Evolutionary conservation across 2,113 vertebrate genomes (phyloP).

Genomic region (Myotis lucifugus): DNA sequence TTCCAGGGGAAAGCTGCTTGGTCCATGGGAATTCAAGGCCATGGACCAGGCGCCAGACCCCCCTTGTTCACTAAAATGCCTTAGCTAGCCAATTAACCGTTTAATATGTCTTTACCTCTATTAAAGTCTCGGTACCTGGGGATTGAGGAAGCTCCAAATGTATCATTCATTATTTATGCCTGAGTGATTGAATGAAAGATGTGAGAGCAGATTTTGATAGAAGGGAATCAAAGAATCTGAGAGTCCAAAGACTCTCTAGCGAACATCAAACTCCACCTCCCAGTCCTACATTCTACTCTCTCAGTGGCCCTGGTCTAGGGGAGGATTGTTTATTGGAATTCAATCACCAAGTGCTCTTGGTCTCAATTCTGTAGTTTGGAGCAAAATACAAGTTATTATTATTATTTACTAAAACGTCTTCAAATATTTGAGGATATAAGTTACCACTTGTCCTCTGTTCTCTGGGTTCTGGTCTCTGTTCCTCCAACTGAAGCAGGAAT

Average conservation of each 20-base stretch:
- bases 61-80: not conserved
- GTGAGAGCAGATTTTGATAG: conserved; percentile 1
- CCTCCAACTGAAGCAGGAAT: not conserved
- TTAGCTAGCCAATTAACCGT: conserved; percentile 46
- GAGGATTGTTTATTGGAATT: not conserved
- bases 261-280: not conserved
- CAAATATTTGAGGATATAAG: not conserved
- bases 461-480: not conserved
- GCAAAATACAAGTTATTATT: not conserved
- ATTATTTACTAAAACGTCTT: not conserved
- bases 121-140: not conserved
- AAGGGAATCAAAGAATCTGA: not conserved
- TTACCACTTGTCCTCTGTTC: not conserved
- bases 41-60: not conserved
- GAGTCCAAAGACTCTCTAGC: not conserved
- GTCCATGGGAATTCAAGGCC: not conserved
- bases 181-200: conserved; percentile 13
- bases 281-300: not conserved
- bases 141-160: not conserved
- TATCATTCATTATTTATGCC: not conserved
- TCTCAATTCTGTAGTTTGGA: conserved; percentile 19
- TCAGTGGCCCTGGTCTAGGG: not conserved
- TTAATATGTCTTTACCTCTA: not conserved
- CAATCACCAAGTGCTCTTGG: not conserved
- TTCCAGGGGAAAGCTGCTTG: not conserved